These are phyloP conservation scores for Ara ararauna DNA, from an alignment of 2,797 vertebrate genomes.

Conservation along the genomic window DNA sequence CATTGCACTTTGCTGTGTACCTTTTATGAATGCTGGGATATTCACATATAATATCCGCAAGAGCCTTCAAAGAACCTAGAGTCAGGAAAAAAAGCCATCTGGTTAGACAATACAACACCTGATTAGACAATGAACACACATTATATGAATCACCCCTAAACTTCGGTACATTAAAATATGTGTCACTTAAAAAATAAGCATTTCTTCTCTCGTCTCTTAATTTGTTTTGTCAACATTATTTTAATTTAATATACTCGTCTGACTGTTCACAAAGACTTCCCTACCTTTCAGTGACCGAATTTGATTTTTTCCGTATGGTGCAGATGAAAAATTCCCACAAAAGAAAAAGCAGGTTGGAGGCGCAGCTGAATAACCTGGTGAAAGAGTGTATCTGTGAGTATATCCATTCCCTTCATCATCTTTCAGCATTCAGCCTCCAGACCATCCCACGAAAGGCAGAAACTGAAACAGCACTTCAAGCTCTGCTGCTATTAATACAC, in stretches of 20 bases:
- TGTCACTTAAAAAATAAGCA: neutral
- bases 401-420: neutral
- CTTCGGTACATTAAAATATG: neutral
- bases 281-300: slow-evolving; percentile 92
- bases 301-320: slow-evolving; percentile 91
- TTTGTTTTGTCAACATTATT: neutral
- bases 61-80: slow-evolving; percentile 90
- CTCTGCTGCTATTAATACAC: neutral
- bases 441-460: neutral
- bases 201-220: neutral
- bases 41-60: slow-evolving; percentile 93
- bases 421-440: neutral
- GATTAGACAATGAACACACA: neutral
- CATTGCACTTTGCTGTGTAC: slow-evolving; percentile 71
- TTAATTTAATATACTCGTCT: neutral
- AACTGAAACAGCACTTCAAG: neutral
- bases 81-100: neutral
- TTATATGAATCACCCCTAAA: neutral
- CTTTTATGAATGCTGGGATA: slow-evolving; percentile 93
- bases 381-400: neutral
- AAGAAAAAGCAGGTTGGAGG: slow-evolving; percentile 98
- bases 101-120: neutral
- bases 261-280: neutral
- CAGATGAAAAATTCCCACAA: slow-evolving; percentile 95
- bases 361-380: slow-evolving; percentile 90